A percentile compares a stretch with the other conserved stretches of the same genome.
phyloP scores from a whole-genome alignment of 2,797 vertebrate genomes.

The Monodelphis domestica region DNA sequence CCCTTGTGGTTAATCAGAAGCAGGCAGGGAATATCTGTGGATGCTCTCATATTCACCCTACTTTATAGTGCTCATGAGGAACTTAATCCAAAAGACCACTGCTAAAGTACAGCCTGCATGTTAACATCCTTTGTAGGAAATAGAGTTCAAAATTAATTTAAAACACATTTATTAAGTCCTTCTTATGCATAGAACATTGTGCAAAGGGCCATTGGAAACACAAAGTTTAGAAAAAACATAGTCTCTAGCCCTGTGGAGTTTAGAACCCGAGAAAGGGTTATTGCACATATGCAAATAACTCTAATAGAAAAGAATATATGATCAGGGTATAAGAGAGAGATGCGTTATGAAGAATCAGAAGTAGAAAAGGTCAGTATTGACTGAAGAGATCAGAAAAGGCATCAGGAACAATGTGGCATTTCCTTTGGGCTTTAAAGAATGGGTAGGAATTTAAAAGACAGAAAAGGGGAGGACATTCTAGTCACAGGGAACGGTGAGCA shows the following conservation, averaged over 20 bases:
- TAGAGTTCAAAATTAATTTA: background rate
- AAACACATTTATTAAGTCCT: background rate
- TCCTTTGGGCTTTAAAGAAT: background rate
- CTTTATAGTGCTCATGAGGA: background rate
- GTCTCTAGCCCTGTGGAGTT: background rate
- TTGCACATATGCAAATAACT: background rate
- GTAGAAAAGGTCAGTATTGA: background rate
- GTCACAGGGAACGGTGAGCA: background rate
- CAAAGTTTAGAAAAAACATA: background rate
- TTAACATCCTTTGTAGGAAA: background rate
- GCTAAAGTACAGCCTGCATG: background rate
- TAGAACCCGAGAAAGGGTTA: background rate
- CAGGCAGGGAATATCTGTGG: background rate
- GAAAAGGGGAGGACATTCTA: background rate
- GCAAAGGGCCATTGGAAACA: background rate
- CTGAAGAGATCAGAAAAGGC: background rate
- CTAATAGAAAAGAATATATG: background rate
- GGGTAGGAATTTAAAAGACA: background rate
- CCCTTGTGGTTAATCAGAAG: background rate
- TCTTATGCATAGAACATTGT: background rate
- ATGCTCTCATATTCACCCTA: background rate
- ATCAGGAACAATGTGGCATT: background rate
- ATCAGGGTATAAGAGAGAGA: background rate
- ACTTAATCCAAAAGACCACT: background rate
- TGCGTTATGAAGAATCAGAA: background rate